phyloP scores from a whole-genome alignment of 2,797 vertebrate genomes.

The Lateolabrax maculatus region DNA sequence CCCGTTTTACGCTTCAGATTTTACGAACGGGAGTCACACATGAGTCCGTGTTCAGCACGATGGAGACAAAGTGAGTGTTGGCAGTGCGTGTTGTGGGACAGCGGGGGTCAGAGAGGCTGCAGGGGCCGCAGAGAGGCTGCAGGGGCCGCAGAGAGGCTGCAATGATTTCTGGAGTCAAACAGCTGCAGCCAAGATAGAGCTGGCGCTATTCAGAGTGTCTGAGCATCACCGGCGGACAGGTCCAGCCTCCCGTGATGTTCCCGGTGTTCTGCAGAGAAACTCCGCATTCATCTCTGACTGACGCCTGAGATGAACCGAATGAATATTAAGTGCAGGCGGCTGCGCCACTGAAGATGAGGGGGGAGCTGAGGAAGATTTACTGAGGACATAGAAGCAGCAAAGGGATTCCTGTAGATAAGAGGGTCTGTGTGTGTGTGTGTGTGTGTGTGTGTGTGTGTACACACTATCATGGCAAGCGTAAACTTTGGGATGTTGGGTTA shows the following conservation, averaged over 20 bases:
- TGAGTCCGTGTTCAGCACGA: not conserved
- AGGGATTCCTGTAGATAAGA: slow-evolving; percentile 75
- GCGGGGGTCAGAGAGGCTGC: not conserved
- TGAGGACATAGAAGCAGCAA: slow-evolving; percentile 73
- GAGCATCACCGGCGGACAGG: not conserved
- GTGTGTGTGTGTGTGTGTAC: slow-evolving; percentile 41
- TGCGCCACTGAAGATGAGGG: slow-evolving; percentile 16
- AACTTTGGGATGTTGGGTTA: slow-evolving; percentile 38
- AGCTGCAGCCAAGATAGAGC: not conserved
- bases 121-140: slow-evolving; percentile 11
- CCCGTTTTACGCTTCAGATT: not conserved
- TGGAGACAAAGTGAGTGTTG: not conserved
- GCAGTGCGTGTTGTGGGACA: not conserved
- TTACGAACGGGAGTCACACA: not conserved
- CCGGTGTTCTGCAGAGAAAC: not conserved
- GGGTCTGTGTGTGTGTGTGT: slow-evolving; percentile 28
- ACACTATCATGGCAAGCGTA: slow-evolving; percentile 50
- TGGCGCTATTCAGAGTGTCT: not conserved
- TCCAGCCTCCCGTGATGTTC: not conserved
- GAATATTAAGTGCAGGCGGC: slow-evolving; percentile 11
- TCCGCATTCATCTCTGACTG: slow-evolving; percentile 8
- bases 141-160: no score
- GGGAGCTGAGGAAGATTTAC: slow-evolving; percentile 70
- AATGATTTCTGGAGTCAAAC: not conserved
- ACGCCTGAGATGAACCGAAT: slow-evolving; percentile 39